A percentile compares a stretch with the other conserved stretches of the same genome.
Evolutionary conservation across 2,888 invertebrate species (phyloP).

Genomic region (Pandemis heparana): DNA sequence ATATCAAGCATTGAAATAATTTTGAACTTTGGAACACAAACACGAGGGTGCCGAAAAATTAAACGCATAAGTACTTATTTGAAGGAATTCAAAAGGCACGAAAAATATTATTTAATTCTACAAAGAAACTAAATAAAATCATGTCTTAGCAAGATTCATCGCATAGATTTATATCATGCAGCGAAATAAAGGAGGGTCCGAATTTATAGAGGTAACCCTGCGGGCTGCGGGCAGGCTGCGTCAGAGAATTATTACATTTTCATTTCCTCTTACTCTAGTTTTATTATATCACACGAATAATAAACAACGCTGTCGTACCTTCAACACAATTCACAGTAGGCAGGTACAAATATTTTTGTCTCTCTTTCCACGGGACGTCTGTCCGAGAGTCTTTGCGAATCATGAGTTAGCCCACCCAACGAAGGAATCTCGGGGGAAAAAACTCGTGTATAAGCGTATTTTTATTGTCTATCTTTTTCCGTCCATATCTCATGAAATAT

Average conservation of each 20-base stretch:
- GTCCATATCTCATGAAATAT: too few species aligned
- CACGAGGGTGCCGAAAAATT: too few species aligned
- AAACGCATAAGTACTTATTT: too few species aligned
- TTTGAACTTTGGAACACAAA: too few species aligned
- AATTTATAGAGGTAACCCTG: slow-evolving; percentile 41
- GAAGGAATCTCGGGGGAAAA: too few species aligned
- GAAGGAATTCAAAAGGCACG: background rate
- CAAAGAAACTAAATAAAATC: background rate
- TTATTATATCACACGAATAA: slow-evolving; percentile 10
- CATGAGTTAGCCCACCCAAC: too few species aligned
- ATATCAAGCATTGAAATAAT: too few species aligned
- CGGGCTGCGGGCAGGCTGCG: slow-evolving; percentile 18
- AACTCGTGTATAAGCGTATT: too few species aligned
- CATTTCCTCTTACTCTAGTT: slow-evolving; percentile 20
- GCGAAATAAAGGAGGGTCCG: slow-evolving; percentile 37
- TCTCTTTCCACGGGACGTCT: background rate
- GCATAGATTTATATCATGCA: slow-evolving; percentile 38
- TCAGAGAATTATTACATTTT: slow-evolving; percentile 30
- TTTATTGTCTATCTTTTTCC: too few species aligned
- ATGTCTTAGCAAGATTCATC: slow-evolving; percentile 2
- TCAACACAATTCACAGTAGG: background rate
- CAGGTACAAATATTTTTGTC: background rate
- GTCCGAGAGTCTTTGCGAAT: background rate
- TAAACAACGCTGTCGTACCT: background rate
- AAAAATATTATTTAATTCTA: slow-evolving; percentile 5